phyloP scores from a whole-genome alignment of 2,797 vertebrate genomes.

The Coregonus ussuriensis region DNA sequence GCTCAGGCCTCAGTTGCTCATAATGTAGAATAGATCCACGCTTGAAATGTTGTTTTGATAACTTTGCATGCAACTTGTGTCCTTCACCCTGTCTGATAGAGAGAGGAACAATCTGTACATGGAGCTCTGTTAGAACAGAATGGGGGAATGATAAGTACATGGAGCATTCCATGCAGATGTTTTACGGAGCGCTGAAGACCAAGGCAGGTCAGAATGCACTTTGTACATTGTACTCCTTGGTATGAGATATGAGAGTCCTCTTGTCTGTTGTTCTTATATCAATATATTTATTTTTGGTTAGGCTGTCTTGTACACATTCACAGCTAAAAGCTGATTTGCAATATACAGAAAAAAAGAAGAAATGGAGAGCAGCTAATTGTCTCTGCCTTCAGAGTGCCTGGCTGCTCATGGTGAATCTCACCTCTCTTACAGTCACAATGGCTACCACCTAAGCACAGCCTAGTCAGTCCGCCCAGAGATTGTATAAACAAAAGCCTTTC shows the following conservation, averaged over 20 bases:
- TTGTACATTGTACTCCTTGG: background rate
- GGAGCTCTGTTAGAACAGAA: conserved; percentile 75
- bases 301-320: too few species aligned
- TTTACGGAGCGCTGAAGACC: conserved; percentile 77
- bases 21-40: background rate
- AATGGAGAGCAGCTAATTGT: too few species aligned
- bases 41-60: background rate
- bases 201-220: conserved; percentile 80
- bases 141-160: conserved; percentile 77
- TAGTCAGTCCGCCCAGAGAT: too few species aligned
- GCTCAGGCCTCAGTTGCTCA: background rate
- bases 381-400: too few species aligned
- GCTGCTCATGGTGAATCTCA: background rate
- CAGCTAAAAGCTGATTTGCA: too few species aligned
- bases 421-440: background rate
- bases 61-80: background rate
- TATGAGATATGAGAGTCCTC: background rate
- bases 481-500: too few species aligned
- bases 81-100: conserved; percentile 57
- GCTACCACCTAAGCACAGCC: background rate
- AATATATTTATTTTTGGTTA: too few species aligned
- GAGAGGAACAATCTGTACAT: conserved; percentile 72
- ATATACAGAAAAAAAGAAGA: too few species aligned
- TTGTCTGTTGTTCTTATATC: too few species aligned
- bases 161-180: conserved; percentile 82